Conservation (phyloP, 2,888 invertebrate genomes). For the Ophioninae sp. region DNA sequence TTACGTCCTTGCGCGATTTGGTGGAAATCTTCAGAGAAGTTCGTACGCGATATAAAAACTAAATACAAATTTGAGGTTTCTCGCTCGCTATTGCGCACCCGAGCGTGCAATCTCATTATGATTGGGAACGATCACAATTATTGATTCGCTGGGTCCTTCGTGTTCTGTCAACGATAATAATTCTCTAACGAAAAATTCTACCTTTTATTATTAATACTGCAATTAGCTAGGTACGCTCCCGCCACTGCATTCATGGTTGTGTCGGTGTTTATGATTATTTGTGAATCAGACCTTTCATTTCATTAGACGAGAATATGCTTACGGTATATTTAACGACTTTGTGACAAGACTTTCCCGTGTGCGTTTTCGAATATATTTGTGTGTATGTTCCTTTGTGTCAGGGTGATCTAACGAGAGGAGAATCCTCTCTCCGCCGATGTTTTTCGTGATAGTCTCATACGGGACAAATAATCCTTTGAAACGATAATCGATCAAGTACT, state of each 20-base stretch:
- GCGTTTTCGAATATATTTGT: slow-evolving; percentile 32
- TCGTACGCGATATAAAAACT: slow-evolving; percentile 22
- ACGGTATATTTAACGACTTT: slow-evolving; percentile 34
- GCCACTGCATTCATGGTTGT: slow-evolving; percentile 2
- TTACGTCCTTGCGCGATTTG: slow-evolving; percentile 24
- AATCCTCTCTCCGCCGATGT: too few species aligned
- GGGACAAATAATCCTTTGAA: too few species aligned
- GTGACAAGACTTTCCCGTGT: slow-evolving; percentile 40
- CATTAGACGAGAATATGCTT: slow-evolving; percentile 55
- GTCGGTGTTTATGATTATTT: slow-evolving; percentile 36
- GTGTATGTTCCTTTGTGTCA: not conserved
- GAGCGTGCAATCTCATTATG: not conserved
- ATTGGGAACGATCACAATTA: slow-evolving; percentile 17
- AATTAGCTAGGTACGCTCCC: slow-evolving; percentile 47
- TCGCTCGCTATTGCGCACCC: slow-evolving; percentile 16
- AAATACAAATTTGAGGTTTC: not conserved
- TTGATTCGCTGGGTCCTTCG: not conserved
- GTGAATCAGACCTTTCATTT: slow-evolving; percentile 57
- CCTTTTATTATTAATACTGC: slow-evolving; percentile 40
- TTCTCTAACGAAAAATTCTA: slow-evolving; percentile 29
- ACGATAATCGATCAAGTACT: not conserved
- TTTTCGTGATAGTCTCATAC: too few species aligned
- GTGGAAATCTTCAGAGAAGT: slow-evolving; percentile 22
- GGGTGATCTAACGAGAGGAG: too few species aligned
- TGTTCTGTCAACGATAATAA: slow-evolving; percentile 27